Conservation (phyloP, 2,797 vertebrate species). For the Ciconia nigra region DNA sequence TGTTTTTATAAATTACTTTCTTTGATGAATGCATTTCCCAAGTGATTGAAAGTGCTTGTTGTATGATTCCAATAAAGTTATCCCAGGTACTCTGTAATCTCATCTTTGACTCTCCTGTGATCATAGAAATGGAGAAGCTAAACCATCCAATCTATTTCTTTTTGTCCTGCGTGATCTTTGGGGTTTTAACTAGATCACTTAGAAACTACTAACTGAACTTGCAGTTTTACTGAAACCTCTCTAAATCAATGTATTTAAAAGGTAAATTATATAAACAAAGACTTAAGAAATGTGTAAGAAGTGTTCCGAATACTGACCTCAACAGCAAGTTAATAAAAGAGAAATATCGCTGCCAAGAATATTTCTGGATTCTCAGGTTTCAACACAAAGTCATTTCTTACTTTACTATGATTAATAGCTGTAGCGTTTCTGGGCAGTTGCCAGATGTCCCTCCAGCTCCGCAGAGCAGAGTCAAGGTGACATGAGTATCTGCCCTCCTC, state of each 20-base stretch:
- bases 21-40: not conserved
- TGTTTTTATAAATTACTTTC: not conserved
- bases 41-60: not conserved
- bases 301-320: not conserved
- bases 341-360: not conserved
- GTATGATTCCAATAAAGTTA: not conserved
- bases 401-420: slow-evolving; percentile 10
- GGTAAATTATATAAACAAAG: not conserved
- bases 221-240: not conserved
- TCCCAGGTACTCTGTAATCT: not conserved
- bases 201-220: not conserved
- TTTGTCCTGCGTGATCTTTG: not conserved
- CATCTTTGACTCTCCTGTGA: not conserved
- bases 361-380: slow-evolving; percentile 22
- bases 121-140: not conserved
- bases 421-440: not conserved
- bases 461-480: slow-evolving; percentile 34
- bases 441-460: slow-evolving; percentile 34
- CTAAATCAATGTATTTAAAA: not conserved
- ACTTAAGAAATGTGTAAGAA: not conserved
- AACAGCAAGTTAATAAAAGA: not conserved
- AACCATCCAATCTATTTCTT: not conserved
- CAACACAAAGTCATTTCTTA: not conserved
- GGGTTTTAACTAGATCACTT: not conserved
- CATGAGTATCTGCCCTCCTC: not conserved